Conservation (phyloP, 2,888 invertebrate species). For the Pterobdella sp. region DNA sequence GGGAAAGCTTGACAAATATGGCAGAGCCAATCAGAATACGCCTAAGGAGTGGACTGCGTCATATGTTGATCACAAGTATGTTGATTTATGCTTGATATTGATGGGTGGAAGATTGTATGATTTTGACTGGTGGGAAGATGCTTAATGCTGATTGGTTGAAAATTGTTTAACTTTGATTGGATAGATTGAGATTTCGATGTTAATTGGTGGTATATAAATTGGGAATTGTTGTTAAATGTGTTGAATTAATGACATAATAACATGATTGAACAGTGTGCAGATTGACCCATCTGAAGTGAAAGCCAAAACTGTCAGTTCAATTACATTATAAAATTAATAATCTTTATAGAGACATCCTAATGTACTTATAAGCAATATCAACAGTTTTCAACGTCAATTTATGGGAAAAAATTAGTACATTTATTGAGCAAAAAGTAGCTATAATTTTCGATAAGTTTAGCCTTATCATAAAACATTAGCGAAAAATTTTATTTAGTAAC, state of each 20-base stretch:
- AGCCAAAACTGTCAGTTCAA: neutral
- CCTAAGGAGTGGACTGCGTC: conserved; percentile 69
- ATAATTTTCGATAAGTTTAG: too few relatives aligned
- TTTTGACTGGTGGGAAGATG: too few relatives aligned
- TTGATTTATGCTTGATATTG: neutral
- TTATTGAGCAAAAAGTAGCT: too few relatives aligned
- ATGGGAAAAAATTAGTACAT: too few relatives aligned
- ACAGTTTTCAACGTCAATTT: too few relatives aligned
- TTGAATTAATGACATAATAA: neutral
- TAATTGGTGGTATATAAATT: neutral
- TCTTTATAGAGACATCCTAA: neutral
- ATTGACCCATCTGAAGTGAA: neutral
- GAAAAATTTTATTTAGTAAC: too few relatives aligned
- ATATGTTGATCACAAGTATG: conserved; percentile 38
- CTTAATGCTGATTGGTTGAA: neutral
- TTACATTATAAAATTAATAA: neutral
- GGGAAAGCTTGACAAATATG: conserved; percentile 86
- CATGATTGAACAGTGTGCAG: neutral
- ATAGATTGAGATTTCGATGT: neutral
- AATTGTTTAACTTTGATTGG: neutral
- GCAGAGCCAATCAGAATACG: conserved; percentile 91
- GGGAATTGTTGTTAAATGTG: neutral
- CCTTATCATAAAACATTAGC: too few relatives aligned
- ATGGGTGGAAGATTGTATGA: too few relatives aligned
- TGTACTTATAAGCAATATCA: too few relatives aligned